These are phyloP conservation scores for Eutrigla gurnardus DNA, from an alignment of 2,797 vertebrate species.

Conservation along the genomic window DNA sequence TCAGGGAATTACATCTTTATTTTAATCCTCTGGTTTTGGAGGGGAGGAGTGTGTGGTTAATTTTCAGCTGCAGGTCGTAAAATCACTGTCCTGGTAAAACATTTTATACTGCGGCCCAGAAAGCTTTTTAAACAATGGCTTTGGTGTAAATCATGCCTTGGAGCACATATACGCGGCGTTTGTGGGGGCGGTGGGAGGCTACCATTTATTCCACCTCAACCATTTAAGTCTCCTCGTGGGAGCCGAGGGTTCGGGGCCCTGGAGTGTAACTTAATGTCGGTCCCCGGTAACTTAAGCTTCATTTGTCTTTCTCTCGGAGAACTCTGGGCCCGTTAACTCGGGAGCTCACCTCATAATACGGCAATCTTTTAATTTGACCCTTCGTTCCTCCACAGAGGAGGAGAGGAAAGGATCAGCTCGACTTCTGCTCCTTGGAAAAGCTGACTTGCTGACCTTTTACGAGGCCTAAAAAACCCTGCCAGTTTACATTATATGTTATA, in stretches of 20 bases:
- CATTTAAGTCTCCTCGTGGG: slow-evolving; percentile 65
- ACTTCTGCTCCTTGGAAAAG: slow-evolving; percentile 34
- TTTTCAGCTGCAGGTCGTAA: slow-evolving; percentile 79
- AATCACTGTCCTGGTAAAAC: slow-evolving; percentile 79
- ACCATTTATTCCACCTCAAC: slow-evolving; percentile 69
- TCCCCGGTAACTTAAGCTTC: slow-evolving; percentile 61
- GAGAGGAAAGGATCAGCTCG: slow-evolving; percentile 33
- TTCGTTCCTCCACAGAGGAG: slow-evolving; percentile 39
- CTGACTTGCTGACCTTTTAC: slow-evolving; percentile 22
- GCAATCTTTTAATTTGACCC: slow-evolving; percentile 58
- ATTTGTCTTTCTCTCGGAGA: slow-evolving; percentile 52
- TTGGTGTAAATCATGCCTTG: slow-evolving; percentile 77
- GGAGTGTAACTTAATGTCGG: slow-evolving; percentile 53
- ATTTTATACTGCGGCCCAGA: slow-evolving; percentile 75
- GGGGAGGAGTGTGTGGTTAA: slow-evolving; percentile 59
- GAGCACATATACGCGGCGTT: slow-evolving; percentile 51
- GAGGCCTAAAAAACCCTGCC: slow-evolving; percentile 27
- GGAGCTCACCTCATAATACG: slow-evolving; percentile 51
- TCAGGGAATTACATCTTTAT: slow-evolving; percentile 73
- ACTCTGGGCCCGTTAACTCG: slow-evolving; percentile 43
- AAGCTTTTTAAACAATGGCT: slow-evolving; percentile 78
- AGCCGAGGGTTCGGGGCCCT: slow-evolving; percentile 44
- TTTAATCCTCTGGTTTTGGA: slow-evolving; percentile 72
- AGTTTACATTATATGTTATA: slow-evolving; percentile 33
- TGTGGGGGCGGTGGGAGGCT: slow-evolving; percentile 64